Evolutionary conservation across 2,113 vertebrate species (phyloP), one percentile per base, ranked within the genome.

Genomic region (Acanthochromis polyacanthus): DNA sequence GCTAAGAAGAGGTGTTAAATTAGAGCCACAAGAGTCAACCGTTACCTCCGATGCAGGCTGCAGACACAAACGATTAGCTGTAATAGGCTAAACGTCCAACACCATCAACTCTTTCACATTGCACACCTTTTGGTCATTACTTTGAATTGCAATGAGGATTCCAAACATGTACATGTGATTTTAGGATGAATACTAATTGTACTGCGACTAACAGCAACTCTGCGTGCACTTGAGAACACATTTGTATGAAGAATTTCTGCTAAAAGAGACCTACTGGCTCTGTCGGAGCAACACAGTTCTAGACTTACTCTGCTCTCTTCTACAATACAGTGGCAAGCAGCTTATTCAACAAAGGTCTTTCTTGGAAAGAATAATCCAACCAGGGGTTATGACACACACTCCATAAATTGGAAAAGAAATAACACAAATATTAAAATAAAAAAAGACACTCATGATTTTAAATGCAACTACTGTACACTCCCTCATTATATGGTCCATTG

Each of bases 401-500:
- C 9, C 10, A 67, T 17, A 1, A 58, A 58, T 48, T 1, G 1
- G 0, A 55, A 80, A 32, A 19, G 23, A 10, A 14, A 4, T 0
- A 3, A 58, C 23, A 32, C 16, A 59, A 6, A 50, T 8, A 14
- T 43, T 19, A 19, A 17, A 19, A 19, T 19, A n/a, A n/a, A 50
- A 51, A 38, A 8, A 32, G 55, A 72, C 8, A 52, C 10, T 45
- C 5, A 63, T 45, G 28, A 19, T 56, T 70, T 64, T 36, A 66
- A 11, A 30, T 76, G 4, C 51, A 52, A 53, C 23, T 30, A 22
- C 28, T 46, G 11, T 40, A 16, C 30, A 32, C 63, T 73, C 68
- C 28, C 38, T 70, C 10, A 78, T 74, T 59, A 65, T 28, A 70
- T 6, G 63, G 38, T 65, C 22, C 46, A 60, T 32, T 50, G 10